A percentile compares a stretch with the other conserved stretches of the same genome.
Conservation (phyloP, 2,888 invertebrate genomes). For the Eristalis tenax region DNA sequence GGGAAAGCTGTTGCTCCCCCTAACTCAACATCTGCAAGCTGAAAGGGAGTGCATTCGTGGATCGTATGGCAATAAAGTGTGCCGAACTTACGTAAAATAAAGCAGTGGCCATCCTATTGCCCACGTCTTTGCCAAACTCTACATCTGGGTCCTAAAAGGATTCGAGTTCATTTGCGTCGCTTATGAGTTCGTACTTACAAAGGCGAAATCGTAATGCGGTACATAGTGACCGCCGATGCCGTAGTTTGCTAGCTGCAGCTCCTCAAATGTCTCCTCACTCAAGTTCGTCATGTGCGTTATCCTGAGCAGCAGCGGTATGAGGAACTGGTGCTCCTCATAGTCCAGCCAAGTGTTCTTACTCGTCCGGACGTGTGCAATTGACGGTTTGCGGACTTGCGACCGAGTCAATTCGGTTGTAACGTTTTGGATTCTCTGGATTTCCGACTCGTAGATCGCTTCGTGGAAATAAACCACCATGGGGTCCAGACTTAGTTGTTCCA, state of each 20-base stretch:
- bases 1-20: slow-evolving; percentile 86
- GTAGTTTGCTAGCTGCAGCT: slow-evolving; percentile 86
- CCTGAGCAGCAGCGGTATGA: slow-evolving; percentile 79
- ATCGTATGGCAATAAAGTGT: neutral
- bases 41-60: slow-evolving; percentile 67
- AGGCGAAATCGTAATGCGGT: slow-evolving; percentile 83
- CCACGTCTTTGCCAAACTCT: neutral
- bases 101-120: slow-evolving; percentile 40
- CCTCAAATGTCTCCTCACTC: slow-evolving; percentile 84
- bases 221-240: slow-evolving; percentile 87
- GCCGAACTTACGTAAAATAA: slow-evolving; percentile 44
- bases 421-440: slow-evolving; percentile 82
- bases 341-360: slow-evolving; percentile 85
- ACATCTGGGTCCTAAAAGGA: neutral
- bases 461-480: slow-evolving; percentile 83
- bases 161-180: neutral
- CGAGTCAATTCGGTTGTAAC: neutral
- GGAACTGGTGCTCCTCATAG: neutral
- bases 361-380: slow-evolving; percentile 82
- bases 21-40: slow-evolving; percentile 84
- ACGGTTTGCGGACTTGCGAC: neutral
- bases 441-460: slow-evolving; percentile 82
- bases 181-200: neutral
- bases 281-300: slow-evolving; percentile 83
- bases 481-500: slow-evolving; percentile 81